Percentiles rank a stretch among this genome's conserved stretches.
Evolutionary conservation across 2,797 vertebrate genomes (phyloP).

Genomic region (Anniella stebbinsi): DNA sequence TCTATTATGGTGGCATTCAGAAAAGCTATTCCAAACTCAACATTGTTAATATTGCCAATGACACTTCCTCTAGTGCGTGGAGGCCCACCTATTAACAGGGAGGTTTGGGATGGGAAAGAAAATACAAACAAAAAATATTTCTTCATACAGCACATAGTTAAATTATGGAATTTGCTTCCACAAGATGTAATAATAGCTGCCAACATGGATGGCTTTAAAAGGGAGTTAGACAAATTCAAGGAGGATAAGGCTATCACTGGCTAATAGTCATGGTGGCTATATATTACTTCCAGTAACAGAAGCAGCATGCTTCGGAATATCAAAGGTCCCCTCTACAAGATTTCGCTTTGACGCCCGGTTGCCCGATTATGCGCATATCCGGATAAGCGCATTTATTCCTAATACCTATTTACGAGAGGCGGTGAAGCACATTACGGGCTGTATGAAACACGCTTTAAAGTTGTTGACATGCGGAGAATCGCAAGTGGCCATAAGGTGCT

Average conservation of each 20-base stretch:
- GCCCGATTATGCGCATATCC: too few relatives aligned
- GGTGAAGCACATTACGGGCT: too few relatives aligned
- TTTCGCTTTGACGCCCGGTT: too few relatives aligned
- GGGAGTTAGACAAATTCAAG: neutral
- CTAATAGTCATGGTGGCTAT: neutral
- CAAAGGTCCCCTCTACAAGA: too few relatives aligned
- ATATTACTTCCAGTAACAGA: too few relatives aligned
- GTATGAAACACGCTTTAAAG: too few relatives aligned
- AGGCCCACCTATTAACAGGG: constrained; percentile 86
- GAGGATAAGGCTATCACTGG: neutral
- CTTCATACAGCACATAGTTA: neutral
- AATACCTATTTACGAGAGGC: too few relatives aligned
- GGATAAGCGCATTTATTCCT: too few relatives aligned
- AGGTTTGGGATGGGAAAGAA: constrained; percentile 15
- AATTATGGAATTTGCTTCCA: neutral
- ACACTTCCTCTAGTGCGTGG: constrained; percentile 91
- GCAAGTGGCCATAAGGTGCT: too few relatives aligned
- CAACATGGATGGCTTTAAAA: neutral
- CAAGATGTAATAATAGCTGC: neutral
- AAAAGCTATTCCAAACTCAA: constrained; percentile 92
- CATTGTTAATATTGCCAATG: constrained; percentile 92
- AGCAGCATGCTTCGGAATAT: neutral
- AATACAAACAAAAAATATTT: neutral
- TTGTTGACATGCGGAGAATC: too few relatives aligned
- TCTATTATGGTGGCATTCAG: constrained; percentile 90